These are phyloP conservation scores for Procambarus clarkii DNA, from an alignment of 1,140 invertebrate species.

Conservation along the genomic window DNA sequence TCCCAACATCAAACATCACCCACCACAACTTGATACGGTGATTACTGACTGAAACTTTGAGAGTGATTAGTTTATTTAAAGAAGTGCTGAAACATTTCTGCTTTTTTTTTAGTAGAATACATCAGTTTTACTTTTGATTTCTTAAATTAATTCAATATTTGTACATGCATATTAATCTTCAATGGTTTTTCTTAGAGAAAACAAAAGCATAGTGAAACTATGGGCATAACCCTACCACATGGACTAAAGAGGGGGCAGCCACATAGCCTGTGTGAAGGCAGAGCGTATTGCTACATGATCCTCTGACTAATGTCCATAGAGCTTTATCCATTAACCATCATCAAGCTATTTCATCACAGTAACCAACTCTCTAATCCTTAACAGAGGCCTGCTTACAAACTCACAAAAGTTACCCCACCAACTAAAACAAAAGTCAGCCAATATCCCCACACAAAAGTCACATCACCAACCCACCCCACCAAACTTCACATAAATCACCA, in stretches of 20 bases:
- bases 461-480: background rate
- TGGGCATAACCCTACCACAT: background rate
- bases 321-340: background rate
- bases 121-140: background rate
- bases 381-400: background rate
- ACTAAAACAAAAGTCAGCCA: background rate
- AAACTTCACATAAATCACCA: background rate
- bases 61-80: slow-evolving; percentile 14
- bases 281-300: background rate
- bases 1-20: background rate
- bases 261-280: background rate
- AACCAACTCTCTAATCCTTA: background rate
- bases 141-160: background rate
- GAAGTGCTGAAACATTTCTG: background rate
- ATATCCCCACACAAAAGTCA: background rate
- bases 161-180: background rate
- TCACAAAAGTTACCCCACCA: background rate
- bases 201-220: background rate
- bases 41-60: slow-evolving; percentile 26
- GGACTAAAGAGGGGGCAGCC: background rate
- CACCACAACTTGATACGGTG: background rate
- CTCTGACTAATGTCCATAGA: background rate
- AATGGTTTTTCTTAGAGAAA: background rate
- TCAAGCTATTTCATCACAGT: background rate
- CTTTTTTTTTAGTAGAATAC: background rate